Percentiles rank a stretch among this genome's conserved stretches.
These are phyloP conservation scores for Heliconius aoede DNA, from an alignment of 2,888 invertebrate species.

Conservation along the genomic window DNA sequence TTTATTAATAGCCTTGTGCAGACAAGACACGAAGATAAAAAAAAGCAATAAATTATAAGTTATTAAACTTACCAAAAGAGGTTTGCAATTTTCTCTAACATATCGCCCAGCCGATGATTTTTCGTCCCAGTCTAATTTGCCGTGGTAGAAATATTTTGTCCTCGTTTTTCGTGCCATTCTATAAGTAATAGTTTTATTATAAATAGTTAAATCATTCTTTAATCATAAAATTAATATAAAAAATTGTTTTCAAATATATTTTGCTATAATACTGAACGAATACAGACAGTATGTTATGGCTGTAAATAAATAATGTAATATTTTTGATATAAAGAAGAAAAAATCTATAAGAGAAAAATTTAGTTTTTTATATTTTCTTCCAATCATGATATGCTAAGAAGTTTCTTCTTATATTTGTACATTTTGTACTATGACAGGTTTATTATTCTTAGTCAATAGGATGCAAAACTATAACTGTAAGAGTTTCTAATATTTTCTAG, in stretches of 20 bases:
- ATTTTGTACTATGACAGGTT: too few species aligned
- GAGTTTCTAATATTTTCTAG: too few species aligned
- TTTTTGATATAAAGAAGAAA: background rate
- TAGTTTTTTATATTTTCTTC: background rate
- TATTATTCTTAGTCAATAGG: background rate
- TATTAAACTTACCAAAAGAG: conserved; percentile 89
- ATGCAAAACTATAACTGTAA: background rate
- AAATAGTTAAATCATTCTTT: background rate
- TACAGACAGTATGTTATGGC: too few species aligned
- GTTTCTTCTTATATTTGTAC: too few species aligned
- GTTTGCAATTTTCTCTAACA: conserved; percentile 99
- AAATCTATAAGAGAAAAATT: background rate
- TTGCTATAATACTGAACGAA: background rate
- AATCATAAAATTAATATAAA: background rate
- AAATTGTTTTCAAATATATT: background rate
- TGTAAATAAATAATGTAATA: too few species aligned
- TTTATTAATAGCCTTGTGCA: background rate
- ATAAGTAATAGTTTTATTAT: conserved; percentile 54
- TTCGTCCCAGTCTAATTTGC: conserved; percentile 98
- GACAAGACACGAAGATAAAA: background rate
- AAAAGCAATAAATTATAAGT: background rate
- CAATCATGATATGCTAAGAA: too few species aligned
- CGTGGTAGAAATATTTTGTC: conserved; percentile 99
- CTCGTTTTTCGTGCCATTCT: conserved; percentile 95
- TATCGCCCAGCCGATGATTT: conserved; percentile 98